Evolutionary conservation across 2,888 invertebrate genomes (phyloP).

Genomic region (Steinernema carpocapsae): DNA sequence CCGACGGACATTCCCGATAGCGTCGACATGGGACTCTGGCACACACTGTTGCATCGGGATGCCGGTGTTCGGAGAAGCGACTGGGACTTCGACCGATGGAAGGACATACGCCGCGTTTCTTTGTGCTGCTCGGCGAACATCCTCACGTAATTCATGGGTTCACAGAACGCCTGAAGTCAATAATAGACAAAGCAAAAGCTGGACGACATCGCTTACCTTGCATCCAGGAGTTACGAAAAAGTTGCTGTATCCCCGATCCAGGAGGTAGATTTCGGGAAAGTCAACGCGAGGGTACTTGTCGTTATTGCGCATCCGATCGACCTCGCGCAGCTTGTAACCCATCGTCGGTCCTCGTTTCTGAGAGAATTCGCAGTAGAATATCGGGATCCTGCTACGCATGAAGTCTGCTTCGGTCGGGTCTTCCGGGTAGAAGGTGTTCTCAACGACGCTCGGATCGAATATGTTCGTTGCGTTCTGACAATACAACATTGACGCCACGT

Average conservation of each 20-base stretch:
- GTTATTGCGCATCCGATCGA: neutral
- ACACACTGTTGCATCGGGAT: too few species aligned
- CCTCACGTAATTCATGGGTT: constrained; percentile 44
- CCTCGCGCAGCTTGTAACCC: constrained; percentile 59
- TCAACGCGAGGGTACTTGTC: constrained; percentile 12
- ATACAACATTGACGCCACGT: neutral
- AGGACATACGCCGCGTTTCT: constrained; percentile 8
- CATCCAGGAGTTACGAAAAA: neutral
- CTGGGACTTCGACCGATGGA: constrained; percentile 13
- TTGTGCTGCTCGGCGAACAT: constrained; percentile 41
- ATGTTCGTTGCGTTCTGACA: neutral
- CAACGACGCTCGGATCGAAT: constrained; percentile 26
- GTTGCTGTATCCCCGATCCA: constrained; percentile 27
- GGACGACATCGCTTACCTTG: constrained; percentile 15
- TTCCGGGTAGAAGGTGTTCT: constrained; percentile 46
- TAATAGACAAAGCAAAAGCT: too few species aligned
- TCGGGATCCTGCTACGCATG: constrained; percentile 74
- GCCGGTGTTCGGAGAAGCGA: neutral
- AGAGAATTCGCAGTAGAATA: constrained; percentile 97
- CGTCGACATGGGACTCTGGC: too few species aligned
- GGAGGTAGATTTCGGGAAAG: constrained; percentile 29
- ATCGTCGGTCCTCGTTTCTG: constrained; percentile 89
- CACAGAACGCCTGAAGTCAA: too few species aligned
- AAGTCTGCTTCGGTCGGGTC: constrained; percentile 33
- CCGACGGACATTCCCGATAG: too few species aligned